Conservation (phyloP, 2,888 invertebrate species). For the Amiota minor region DNA sequence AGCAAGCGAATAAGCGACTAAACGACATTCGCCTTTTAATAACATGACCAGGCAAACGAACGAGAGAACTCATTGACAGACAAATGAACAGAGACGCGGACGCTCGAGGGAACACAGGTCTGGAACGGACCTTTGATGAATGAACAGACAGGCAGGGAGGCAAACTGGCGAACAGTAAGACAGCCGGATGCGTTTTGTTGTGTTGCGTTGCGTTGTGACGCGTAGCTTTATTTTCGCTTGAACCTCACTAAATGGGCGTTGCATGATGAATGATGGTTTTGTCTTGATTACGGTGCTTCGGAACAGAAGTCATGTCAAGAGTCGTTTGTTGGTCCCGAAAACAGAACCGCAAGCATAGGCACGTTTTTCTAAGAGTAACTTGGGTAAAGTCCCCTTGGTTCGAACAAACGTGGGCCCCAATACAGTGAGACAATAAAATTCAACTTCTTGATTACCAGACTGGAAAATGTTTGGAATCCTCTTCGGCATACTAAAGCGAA, state of each 20-base stretch:
- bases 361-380: not conserved
- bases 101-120: conserved; percentile 22
- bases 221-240: not conserved
- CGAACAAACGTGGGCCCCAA: too few relatives aligned
- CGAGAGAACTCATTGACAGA: not conserved
- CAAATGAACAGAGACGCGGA: conserved; percentile 23
- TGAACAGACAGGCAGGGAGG: conserved; percentile 34
- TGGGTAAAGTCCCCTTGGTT: not conserved
- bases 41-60: conserved; percentile 13
- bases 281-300: conserved; percentile 17
- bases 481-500: too few relatives aligned
- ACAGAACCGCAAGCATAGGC: not conserved
- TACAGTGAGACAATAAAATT: too few relatives aligned
- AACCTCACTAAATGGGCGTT: conserved; percentile 18
- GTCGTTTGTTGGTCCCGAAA: not conserved
- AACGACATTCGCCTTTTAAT: conserved; percentile 26
- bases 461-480: too few relatives aligned
- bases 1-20: conserved; percentile 24
- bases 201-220: conserved; percentile 21
- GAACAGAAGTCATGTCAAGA: conserved; percentile 15
- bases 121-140: conserved; percentile 35
- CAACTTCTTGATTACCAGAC: too few relatives aligned
- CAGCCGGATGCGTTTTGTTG: conserved; percentile 38
- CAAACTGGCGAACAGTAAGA: conserved; percentile 22
- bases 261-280: conserved; percentile 27